Percentiles rank a stretch among this genome's conserved stretches.
Evolutionary conservation across 2,888 invertebrate genomes (phyloP).

Genomic region (Melanotus villosus): DNA sequence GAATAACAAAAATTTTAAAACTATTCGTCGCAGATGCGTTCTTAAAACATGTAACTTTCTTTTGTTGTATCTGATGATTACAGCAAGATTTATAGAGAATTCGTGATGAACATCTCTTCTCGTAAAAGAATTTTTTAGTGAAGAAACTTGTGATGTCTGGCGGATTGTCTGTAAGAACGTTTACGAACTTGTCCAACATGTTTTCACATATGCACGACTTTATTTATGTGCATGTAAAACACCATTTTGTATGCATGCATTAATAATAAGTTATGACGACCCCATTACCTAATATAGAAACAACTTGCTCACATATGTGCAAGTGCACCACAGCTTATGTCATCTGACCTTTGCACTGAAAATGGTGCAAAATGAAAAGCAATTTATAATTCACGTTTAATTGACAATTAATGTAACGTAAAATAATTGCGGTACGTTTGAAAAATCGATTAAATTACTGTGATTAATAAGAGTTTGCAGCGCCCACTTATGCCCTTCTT

Average conservation of each 20-base stretch:
- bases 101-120: not conserved
- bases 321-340: slow-evolving; percentile 44
- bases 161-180: slow-evolving; percentile 20
- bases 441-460: slow-evolving; percentile 4
- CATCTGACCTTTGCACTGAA: slow-evolving; percentile 43
- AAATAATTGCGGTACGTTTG: not conserved
- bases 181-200: slow-evolving; percentile 25
- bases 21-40: too few species aligned
- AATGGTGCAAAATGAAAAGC: slow-evolving; percentile 19
- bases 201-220: slow-evolving; percentile 24
- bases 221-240: slow-evolving; percentile 34
- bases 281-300: slow-evolving; percentile 55
- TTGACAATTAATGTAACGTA: slow-evolving; percentile 1
- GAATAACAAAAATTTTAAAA: too few species aligned
- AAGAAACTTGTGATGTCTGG: slow-evolving; percentile 19
- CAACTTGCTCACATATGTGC: slow-evolving; percentile 27
- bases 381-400: slow-evolving; percentile 3
- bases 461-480: slow-evolving; percentile 7
- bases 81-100: too few species aligned
- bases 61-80: too few species aligned
- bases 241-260: slow-evolving; percentile 20
- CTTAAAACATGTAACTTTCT: too few species aligned
- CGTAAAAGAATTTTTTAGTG: not conserved
- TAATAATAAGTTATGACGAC: slow-evolving; percentile 46
- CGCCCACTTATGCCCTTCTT: not conserved